Evolutionary conservation across 1,140 invertebrate species (phyloP).

Genomic region (Cherax destructor): DNA sequence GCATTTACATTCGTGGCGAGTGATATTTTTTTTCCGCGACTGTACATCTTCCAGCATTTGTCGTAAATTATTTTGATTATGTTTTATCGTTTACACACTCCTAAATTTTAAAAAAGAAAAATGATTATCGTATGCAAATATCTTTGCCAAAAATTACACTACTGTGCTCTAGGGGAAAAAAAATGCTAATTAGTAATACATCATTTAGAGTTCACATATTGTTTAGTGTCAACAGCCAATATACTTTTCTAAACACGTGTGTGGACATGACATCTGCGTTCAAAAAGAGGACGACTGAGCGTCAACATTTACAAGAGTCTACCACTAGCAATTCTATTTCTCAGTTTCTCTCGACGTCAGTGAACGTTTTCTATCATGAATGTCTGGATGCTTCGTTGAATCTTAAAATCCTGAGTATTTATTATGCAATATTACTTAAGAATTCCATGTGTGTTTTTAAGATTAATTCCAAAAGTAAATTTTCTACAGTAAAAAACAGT

Average conservation of each 20-base stretch:
- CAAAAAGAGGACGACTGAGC: background rate
- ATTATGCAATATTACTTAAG: background rate
- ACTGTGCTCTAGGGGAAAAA: too few relatives aligned
- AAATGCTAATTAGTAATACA: too few relatives aligned
- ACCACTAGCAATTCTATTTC: background rate
- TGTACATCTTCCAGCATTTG: background rate
- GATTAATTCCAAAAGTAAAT: background rate
- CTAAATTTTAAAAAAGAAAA: too few relatives aligned
- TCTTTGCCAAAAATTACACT: too few relatives aligned
- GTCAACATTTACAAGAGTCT: background rate
- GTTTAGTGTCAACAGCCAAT: too few relatives aligned
- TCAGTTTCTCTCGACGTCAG: constrained; percentile 15
- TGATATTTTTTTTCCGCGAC: constrained; percentile 10
- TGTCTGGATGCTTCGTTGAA: constrained; percentile 37
- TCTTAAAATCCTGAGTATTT: constrained; percentile 11
- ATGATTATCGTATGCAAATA: too few relatives aligned
- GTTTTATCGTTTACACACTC: background rate
- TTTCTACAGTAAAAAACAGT: background rate
- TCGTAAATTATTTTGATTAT: background rate
- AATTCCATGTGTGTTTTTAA: background rate
- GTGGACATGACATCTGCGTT: too few relatives aligned
- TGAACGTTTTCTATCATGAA: constrained; percentile 49
- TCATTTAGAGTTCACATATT: too few relatives aligned
- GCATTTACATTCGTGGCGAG: constrained; percentile 51
- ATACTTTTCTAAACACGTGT: too few relatives aligned